Conservation (phyloP, 2,797 vertebrate species). For the Sebastes minor region DNA sequence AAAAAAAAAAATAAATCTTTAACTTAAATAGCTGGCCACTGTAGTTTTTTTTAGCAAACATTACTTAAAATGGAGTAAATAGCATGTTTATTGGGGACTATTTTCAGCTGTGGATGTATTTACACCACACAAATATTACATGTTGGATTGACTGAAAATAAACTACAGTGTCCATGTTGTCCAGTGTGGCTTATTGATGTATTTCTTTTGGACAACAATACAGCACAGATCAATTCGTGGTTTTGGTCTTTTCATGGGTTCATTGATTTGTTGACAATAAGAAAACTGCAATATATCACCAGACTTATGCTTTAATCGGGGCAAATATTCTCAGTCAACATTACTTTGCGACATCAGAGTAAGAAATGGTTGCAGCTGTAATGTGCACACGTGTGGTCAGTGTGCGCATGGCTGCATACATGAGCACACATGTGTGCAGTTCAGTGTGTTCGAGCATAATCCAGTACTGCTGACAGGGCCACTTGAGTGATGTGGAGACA, state of each 20-base stretch:
- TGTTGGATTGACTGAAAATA: background rate
- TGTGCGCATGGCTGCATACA: constrained; percentile 23
- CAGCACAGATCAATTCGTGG: background rate
- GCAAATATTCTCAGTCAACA: background rate
- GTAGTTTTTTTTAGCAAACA: background rate
- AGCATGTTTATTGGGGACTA: background rate
- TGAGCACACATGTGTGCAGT: constrained; percentile 25
- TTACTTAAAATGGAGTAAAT: background rate
- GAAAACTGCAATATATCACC: background rate
- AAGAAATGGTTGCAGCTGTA: constrained; percentile 26
- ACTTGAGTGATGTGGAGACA: constrained; percentile 48
- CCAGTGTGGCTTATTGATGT: background rate
- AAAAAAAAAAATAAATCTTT: background rate
- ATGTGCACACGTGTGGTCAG: constrained; percentile 18
- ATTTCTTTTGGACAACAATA: background rate
- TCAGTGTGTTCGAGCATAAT: constrained; percentile 47
- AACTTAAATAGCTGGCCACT: background rate
- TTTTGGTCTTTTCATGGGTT: background rate
- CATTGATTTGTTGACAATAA: background rate
- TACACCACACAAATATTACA: background rate
- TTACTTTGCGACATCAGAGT: background rate
- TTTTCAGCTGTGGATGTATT: background rate
- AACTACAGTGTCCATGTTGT: background rate
- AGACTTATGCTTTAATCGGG: background rate
- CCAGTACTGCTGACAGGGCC: constrained; percentile 56